Base-by-base conservation (phyloP, 1,140 invertebrate species). In the Leptonema lineaticorne region DNA sequence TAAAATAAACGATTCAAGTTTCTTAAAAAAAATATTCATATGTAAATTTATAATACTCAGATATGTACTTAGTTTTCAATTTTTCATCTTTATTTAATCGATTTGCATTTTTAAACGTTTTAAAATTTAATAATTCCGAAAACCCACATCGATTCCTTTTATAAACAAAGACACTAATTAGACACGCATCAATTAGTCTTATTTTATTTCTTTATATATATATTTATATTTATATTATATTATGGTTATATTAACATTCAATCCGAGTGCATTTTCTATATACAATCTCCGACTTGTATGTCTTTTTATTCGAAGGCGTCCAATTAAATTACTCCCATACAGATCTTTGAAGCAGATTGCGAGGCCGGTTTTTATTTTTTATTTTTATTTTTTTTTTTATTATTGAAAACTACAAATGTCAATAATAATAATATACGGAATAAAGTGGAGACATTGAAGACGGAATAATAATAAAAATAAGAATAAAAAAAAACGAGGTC, bases 261-360 rank as follows among this genome's bases (percentile, higher is more conserved):
- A 53, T 53, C 50, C 27, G 27, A 53, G 18, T 53, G 50, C 50
- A 11, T 53, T 14, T 9, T 24, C 50, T 9, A 45, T 45, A 45
- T 45, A 45, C 37, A 45, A n/a, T 16, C 37, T 6, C 37, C 37
- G 14, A 45, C 11, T 45, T 9, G 37, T 45, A 14, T n/a, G 14
- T n/a, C 11, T 6, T n/a, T n/a, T n/a, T n/a, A n/a, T n/a, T 41
- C 37, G 37, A 24, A 53, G 50, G 50, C 50, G 50, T 53, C 50
- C 50, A 53, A 53, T 53, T 53, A 53, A 53, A 53, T 53, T 53
- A 53, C 50, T 53, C 50, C 50, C 50, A 53, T 53, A 53, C 50
- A 53, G 50, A 53, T 53, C 50, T 20, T 24, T 53, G 3, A 11
- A 20, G 22, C 20, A 22, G 50, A 24, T 53, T 53, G 22, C 20